phyloP scores from a whole-genome alignment of 2,888 invertebrate genomes.

The Therioaphis trifolii region DNA sequence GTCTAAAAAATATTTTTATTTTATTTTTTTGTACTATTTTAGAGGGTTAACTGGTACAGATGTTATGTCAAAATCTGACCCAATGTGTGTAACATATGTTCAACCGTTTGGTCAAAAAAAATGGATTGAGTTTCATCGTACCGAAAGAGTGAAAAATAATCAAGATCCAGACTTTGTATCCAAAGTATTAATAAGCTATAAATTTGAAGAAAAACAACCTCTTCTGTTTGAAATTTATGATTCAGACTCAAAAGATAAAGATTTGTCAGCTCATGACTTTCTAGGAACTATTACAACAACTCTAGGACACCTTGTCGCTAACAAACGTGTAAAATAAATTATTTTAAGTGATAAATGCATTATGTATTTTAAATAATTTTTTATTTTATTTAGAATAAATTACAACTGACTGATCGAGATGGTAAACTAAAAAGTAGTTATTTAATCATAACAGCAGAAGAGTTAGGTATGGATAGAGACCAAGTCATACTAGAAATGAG shows the following conservation, averaged over 20 bases:
- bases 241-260: slow-evolving; percentile 68
- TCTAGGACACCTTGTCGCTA: slow-evolving; percentile 70
- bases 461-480: slow-evolving; percentile 68
- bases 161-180: slow-evolving; percentile 72
- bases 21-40: slow-evolving; percentile 62
- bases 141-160: slow-evolving; percentile 70
- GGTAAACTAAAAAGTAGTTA: slow-evolving; percentile 64
- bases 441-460: slow-evolving; percentile 68
- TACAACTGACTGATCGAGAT: slow-evolving; percentile 64
- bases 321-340: slow-evolving; percentile 65
- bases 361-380: slow-evolving; percentile 8
- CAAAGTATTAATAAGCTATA: slow-evolving; percentile 72
- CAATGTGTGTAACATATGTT: slow-evolving; percentile 70
- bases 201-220: slow-evolving; percentile 73
- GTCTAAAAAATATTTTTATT: no score
- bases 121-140: slow-evolving; percentile 69
- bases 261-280: slow-evolving; percentile 69
- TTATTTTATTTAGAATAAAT: slow-evolving; percentile 65
- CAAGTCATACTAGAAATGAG: slow-evolving; percentile 68
- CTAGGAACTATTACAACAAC: slow-evolving; percentile 72
- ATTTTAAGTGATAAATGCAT: neutral
- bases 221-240: slow-evolving; percentile 71
- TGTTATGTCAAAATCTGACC: slow-evolving; percentile 72
- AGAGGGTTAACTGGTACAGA: slow-evolving; percentile 71
- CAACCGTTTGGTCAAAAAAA: slow-evolving; percentile 68